Base-by-base conservation (phyloP, 2,797 vertebrate species). In the Rachycentron canadum region DNA sequence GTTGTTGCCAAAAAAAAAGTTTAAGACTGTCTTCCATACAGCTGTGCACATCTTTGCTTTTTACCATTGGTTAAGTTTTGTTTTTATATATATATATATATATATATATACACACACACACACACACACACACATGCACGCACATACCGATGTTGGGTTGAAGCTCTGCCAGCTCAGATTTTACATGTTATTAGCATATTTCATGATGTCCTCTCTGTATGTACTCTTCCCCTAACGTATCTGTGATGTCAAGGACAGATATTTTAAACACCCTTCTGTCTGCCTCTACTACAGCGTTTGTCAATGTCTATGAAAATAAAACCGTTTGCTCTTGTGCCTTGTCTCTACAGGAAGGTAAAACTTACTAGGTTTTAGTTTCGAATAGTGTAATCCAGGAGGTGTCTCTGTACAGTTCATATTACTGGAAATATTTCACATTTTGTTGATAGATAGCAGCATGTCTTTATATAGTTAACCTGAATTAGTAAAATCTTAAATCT, bases 291-390 rank as follows among this genome's bases (percentile, higher is more conserved):
- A 23, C 21, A 40, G 21, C 53, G 2, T 88, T 72, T 86, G 76
- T 84, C 52, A 68, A 19, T 84, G 69, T 89, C 43, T 45, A 57
- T 81, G 38, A 38, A 83, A 91, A 90, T 92, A 89, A 90, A 93
- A 77, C 23, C 0, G 59, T 83, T 89, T 76, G 63, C 64, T 82
- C 60, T 32, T 76, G 23, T 79, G 78, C 30, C 38, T 73, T 3
- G 32, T 85, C 25, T 83, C 19, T 55, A 26, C 12, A 14, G 4
- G 21, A 9, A 53, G 28, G 19, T 11, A 12, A 3, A 0, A 52
- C 19, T 43, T 10, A 38, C 26, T 3, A 25, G 9, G 34, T 34
- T 32, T 57, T 8, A 50, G 50, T 13, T 28, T 30, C 11, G 10
- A 52, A 28, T 7, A 43, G 4, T 5, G 8, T 34, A 17, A 19